Evolutionary conservation across 2,797 vertebrate genomes (phyloP), one percentile per base, ranked within the genome.

Genomic region (Myotis planiceps): DNA sequence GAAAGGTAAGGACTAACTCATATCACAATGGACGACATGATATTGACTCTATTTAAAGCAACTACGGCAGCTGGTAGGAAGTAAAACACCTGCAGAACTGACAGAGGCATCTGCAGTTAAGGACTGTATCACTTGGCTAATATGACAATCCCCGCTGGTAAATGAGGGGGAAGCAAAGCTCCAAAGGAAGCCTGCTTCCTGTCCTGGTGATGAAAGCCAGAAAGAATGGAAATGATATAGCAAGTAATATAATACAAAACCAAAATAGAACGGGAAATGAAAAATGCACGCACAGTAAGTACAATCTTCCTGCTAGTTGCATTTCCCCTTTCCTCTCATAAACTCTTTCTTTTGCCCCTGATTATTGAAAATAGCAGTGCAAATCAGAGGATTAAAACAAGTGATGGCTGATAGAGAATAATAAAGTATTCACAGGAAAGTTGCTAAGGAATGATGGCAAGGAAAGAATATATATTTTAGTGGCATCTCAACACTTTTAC

Each of bases 21-120:
- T 88, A 89, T 80, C 19, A 65, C 53, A 93, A 45, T 27, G 21
- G 1, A 90, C n/a, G 27, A 6, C 7, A 66, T 87, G 88, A 81
- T 75, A 92, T 69, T 34, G 84, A 32, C n/a, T 76, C 21, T 65
- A 65, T 78, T 84, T 96, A 94, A 94, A 95, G 79, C 75, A 96
- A 58, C 42, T 39, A 27, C 47, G 58, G 23, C 27, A 75, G 25
- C 19, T 37, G 51, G 88, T 34, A 58, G 66, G 45, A 90, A 92
- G 74, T 37, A 72, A 72, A 80, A 66, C 32, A 39, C 69, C 58
- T 76, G 19, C n/a, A 72, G 55, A 82, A 75, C 5, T 72, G 74
- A 80, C 45, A 94, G 47, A 51, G 42, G 58, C 45, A 45, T 71
- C 45, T 82, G 13, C 25, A 95, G 58, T 45, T 45, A 47, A 85